phyloP scores from a whole-genome alignment of 1,140 invertebrate genomes.

The Myzus persicae region DNA sequence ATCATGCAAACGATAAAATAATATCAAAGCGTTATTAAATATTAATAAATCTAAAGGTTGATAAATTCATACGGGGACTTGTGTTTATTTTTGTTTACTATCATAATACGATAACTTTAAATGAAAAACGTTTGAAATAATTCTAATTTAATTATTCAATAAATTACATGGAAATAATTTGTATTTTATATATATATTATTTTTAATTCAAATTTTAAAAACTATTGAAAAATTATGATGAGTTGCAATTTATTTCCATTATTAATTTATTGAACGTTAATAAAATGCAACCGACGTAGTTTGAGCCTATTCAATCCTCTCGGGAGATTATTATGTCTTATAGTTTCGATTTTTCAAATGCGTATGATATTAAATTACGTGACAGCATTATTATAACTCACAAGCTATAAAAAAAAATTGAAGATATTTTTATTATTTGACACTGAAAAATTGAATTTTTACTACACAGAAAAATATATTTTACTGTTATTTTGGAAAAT shows the following conservation, averaged over 20 bases:
- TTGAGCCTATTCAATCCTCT: background rate
- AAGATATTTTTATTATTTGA: background rate
- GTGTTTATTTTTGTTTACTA: no score
- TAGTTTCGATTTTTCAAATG: constrained; percentile 21
- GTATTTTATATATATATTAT: background rate
- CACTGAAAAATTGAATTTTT: background rate
- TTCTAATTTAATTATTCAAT: no score
- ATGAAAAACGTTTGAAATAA: no score
- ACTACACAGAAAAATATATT: background rate
- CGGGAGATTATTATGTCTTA: background rate
- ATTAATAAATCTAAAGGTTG: no score
- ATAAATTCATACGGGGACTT: no score
- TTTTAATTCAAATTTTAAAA: background rate
- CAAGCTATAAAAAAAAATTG: background rate
- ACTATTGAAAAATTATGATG: background rate
- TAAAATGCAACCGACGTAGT: background rate
- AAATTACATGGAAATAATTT: background rate
- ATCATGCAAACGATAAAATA: accelerated
- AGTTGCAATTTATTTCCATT: background rate
- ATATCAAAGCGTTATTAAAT: no score
- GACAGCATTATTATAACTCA: background rate
- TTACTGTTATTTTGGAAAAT: background rate
- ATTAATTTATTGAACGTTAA: background rate
- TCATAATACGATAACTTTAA: no score
- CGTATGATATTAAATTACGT: constrained; percentile 25